Evolutionary conservation across 2,113 vertebrate genomes (phyloP).

Genomic region (Menura novaehollandiae): DNA sequence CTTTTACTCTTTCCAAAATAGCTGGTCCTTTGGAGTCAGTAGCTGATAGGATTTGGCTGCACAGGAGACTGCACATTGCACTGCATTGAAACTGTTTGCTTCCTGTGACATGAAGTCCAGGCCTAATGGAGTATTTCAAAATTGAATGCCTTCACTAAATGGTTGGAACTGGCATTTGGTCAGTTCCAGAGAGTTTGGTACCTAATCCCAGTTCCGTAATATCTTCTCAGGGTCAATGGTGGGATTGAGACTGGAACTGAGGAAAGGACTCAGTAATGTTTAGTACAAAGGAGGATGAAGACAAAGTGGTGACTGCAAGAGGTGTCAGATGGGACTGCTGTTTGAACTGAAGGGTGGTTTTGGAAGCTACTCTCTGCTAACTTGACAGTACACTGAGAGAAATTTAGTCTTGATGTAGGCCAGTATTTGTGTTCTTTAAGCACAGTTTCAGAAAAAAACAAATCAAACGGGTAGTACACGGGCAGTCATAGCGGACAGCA

Average conservation of each 20-base stretch:
- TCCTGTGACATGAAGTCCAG: neutral
- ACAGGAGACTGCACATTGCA: neutral
- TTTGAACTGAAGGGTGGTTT: neutral
- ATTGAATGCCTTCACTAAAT: neutral
- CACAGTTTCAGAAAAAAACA: neutral
- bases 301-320: neutral
- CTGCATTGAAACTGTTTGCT: neutral
- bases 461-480: neutral
- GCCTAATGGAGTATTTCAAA: neutral
- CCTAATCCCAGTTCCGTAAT: fast-evolving
- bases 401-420: neutral
- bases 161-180: neutral
- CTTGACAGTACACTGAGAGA: neutral
- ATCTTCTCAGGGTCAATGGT: neutral
- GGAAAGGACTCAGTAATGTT: neutral
- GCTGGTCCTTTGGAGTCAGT: neutral
- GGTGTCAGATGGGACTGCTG: neutral
- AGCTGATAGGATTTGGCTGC: neutral
- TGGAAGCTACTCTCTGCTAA: neutral
- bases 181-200: neutral
- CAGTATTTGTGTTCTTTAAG: neutral
- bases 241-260: neutral
- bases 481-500: neutral
- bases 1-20: neutral
- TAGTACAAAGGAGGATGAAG: neutral